Base-by-base conservation (phyloP, 2,888 invertebrate species). In the Dicycla oo region DNA sequence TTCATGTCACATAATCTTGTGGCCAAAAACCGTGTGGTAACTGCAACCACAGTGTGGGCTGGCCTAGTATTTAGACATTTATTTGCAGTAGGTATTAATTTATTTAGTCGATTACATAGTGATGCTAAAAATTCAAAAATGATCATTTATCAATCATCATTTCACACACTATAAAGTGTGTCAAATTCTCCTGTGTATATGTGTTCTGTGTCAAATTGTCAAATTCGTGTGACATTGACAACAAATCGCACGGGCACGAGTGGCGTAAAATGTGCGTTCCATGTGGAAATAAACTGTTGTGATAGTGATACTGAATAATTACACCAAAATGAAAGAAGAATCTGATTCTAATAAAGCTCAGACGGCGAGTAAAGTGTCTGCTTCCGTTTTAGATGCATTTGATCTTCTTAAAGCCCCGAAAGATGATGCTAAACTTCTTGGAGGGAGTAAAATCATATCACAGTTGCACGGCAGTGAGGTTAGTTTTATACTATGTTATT, bases 381-480 rank as follows among this genome's bases (percentile, higher is more conserved):
- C 93, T 60, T 94, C 95, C 23, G 88, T 96, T 78, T 88, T 96
- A 76, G 95, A 95, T 79, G 93, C 95, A 45, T 96, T 95, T 84
- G 94, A 94, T 83, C 90, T 94, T 76, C 87, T 95, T 26, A 93
- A 92, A 87, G 91, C 91, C 5, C 75, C 90, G 10, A 93, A 93
- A 87, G 94, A 94, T 83, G 93, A 94, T 73, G 85, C 84, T 20
- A 95, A 94, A 89, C 86, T 95, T 61, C 90, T 84, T 73, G 96
- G 96, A 73, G 95, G 94, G 13, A 88, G 92, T 20, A 95, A 93
- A 92, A 94, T 96, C 78, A 93, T 96, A 82, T 88, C 91, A 64
- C 93, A 92, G 73, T 84, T 96, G 61, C 90, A 91, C 71, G 87
- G 89, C 75, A 93, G 88, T 87, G 93, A 95, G 95, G 95, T 95